Conservation (phyloP, 2,113 vertebrate species). For the Nerophis ophidion region DNA sequence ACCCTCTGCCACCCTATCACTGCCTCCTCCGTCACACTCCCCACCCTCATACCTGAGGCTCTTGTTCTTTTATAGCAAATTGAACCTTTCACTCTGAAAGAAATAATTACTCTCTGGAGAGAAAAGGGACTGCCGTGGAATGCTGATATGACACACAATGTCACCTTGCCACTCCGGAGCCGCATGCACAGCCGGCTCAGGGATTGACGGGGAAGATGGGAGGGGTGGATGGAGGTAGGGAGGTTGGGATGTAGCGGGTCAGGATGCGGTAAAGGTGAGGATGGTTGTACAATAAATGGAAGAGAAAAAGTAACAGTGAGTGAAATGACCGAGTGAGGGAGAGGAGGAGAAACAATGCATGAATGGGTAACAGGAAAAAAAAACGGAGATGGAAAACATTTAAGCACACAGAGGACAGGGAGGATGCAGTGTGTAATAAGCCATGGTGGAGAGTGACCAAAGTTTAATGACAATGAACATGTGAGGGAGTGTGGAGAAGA, state of each 20-base stretch:
- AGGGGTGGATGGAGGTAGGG: constrained; percentile 16
- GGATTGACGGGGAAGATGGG: constrained; percentile 9
- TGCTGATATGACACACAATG: constrained; percentile 85
- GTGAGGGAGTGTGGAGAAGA: constrained; percentile 9
- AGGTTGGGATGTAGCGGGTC: constrained; percentile 19
- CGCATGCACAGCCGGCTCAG: constrained; percentile 54
- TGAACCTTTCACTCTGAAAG: constrained; percentile 85
- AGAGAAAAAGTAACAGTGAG: constrained; percentile 37
- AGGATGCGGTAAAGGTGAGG: constrained; percentile 45
- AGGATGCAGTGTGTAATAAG: constrained; percentile 43
- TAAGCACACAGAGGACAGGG: constrained; percentile 32
- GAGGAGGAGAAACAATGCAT: constrained; percentile 13
- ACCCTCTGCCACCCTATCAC: constrained; percentile 48
- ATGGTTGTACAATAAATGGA: constrained; percentile 42
- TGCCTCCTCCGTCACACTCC: constrained; percentile 45
- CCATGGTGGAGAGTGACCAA: constrained; percentile 31
- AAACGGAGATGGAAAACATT: constrained; percentile 31
- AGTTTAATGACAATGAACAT: constrained; percentile 37
- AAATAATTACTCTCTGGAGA: constrained; percentile 85
- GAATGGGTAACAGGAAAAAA: constrained; percentile 27
- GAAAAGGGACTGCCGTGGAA: constrained; percentile 75
- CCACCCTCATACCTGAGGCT: constrained; percentile 65
- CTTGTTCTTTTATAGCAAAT: constrained; percentile 83
- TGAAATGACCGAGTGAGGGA: constrained; percentile 13
- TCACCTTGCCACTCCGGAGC: constrained; percentile 85